Evolutionary conservation across 2,888 invertebrate species (phyloP).

Genomic region (Metallyticus violacea): DNA sequence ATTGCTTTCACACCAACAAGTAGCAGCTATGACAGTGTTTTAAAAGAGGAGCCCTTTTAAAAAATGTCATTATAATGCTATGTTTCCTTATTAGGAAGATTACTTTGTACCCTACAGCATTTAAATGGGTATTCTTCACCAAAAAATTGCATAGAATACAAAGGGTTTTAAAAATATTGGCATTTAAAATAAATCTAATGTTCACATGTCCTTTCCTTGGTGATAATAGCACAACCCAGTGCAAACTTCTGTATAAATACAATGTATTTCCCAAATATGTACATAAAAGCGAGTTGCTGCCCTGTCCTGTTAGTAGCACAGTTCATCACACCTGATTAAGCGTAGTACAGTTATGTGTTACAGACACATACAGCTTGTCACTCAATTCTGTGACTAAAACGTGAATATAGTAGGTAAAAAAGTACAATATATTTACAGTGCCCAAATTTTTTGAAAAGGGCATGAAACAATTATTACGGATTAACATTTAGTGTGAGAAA

Average conservation of each 20-base stretch:
- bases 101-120: no score
- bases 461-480: conserved; percentile 4
- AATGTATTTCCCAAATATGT: neutral
- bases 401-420: conserved; percentile 4
- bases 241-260: no score
- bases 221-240: no score
- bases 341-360: conserved; percentile 1
- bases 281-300: neutral
- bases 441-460: neutral
- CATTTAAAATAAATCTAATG: no score
- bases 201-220: neutral
- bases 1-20: no score
- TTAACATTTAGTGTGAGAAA: conserved; percentile 15
- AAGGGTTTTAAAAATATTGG: no score
- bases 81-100: no score
- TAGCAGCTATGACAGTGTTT: no score
- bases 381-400: neutral
- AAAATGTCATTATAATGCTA: no score
- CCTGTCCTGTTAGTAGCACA: neutral
- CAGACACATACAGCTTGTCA: neutral
- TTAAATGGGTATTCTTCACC: no score
- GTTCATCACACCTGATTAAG: neutral
- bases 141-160: no score
- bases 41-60: no score
- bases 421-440: conserved; percentile 8